Base-by-base conservation (phyloP, 2,888 invertebrate genomes). In the Drosophila infuscata region DNA sequence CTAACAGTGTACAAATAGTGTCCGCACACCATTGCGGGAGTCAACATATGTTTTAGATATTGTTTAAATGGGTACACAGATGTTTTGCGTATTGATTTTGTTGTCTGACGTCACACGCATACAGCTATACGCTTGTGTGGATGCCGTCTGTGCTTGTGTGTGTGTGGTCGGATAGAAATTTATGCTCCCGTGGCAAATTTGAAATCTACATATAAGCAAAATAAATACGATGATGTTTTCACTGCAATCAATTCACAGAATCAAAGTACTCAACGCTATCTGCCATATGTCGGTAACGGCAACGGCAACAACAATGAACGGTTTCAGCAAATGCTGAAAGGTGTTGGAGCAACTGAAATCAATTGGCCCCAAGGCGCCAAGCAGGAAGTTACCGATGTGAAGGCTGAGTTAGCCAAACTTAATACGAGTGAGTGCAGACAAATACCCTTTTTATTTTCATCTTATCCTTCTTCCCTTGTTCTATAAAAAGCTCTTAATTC, bases 281-380 rank as follows among this genome's bases (percentile, higher is more conserved):
- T 90, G n/a, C 91, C 89, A 1, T 62, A 74, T 66, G 69, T 70
- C 30, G 67, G 85, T 83, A 59, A 86, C 85, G 43, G 85, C 84
- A 59, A 86, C 85, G 43, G 76, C 68, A 43, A 41, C 77, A 83
- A 76, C 59, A 91, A 81, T 64, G 92, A 92, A 60, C 90, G 91
- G 25, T 68, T 92, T 56, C 91, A 90, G 52, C 93, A 93, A 77
- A 92, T 93, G 58, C 88, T 93, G 73, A 93, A 92, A 68, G 92
- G 92, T 17, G 90, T 88, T 7, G 88, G 90, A 30, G 74, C 82
- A 15, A 75, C 86, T 3, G 91, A 91, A 46, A 74, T 82, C 3
- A 87, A 73, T 60, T 92, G 92, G 92, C 91, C 91, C 0, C 91
- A 92, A 58, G 85, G 83, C 3, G 80, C 88, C 17, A 92, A 91